phyloP scores from a whole-genome alignment of 2,113 vertebrate genomes.

The Pungitius pungitius region DNA sequence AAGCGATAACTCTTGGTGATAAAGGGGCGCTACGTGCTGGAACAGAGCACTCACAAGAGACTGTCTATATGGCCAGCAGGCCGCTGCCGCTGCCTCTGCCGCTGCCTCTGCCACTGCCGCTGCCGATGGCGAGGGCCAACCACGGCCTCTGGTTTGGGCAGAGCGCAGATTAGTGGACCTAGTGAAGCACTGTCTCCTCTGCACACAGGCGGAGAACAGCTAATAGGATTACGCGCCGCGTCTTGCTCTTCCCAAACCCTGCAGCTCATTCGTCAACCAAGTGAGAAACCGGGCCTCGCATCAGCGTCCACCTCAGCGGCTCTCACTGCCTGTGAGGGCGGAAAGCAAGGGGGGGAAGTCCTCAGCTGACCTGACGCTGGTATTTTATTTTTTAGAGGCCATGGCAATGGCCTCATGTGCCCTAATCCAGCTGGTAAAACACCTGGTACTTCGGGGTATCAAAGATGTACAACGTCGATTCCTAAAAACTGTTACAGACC shows the following conservation, averaged over 20 bases:
- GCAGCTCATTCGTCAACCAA: slow-evolving; percentile 41
- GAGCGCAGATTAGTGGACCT: slow-evolving; percentile 38
- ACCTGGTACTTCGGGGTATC: not conserved
- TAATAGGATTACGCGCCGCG: slow-evolving; percentile 44
- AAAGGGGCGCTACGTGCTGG: slow-evolving; percentile 44
- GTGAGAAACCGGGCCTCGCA: slow-evolving; percentile 26
- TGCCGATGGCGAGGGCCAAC: slow-evolving; percentile 11
- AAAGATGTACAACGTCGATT: not conserved
- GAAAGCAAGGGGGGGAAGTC: slow-evolving; percentile 2
- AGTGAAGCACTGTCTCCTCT: slow-evolving; percentile 41
- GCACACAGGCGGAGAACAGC: slow-evolving; percentile 39
- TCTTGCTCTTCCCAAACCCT: slow-evolving; percentile 41
- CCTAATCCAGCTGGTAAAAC: not conserved
- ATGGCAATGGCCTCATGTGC: not conserved
- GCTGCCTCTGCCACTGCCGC: too few species aligned
- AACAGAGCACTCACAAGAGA: slow-evolving; percentile 29
- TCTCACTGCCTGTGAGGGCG: slow-evolving; percentile 4
- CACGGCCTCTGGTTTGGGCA: slow-evolving; percentile 25
- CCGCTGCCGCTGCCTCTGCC: too few species aligned
- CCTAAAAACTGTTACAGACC: slow-evolving; percentile 4
- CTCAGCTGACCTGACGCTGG: slow-evolving; percentile 23
- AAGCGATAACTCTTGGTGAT: slow-evolving; percentile 50
- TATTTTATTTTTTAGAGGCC: not conserved
- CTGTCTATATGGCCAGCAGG: slow-evolving; percentile 22
- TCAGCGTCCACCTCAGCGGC: slow-evolving; percentile 26